These are phyloP conservation scores for Dorcus hopei DNA, from an alignment of 2,888 invertebrate species.

Conservation along the genomic window DNA sequence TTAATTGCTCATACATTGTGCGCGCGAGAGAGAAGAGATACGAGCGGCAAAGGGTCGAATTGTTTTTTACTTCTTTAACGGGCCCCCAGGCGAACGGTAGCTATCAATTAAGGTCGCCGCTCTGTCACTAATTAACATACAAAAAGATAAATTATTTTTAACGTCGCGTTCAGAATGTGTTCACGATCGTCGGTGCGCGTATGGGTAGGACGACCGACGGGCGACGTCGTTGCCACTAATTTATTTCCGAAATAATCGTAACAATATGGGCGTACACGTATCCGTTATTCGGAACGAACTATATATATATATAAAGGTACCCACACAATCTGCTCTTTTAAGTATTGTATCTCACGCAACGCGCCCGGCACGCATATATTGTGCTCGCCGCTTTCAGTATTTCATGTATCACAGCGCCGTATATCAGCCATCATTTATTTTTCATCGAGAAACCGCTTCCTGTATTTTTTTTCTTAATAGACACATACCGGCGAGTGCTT, in stretches of 20 bases:
- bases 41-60: slow-evolving; percentile 15
- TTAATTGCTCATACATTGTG: not conserved
- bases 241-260: too few relatives aligned
- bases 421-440: slow-evolving; percentile 20
- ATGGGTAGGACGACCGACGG: slow-evolving; percentile 2
- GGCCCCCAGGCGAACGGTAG: slow-evolving; percentile 17
- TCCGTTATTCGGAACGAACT: too few relatives aligned
- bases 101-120: slow-evolving; percentile 20
- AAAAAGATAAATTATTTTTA: slow-evolving; percentile 21
- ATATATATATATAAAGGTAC: not conserved
- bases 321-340: slow-evolving; percentile 8
- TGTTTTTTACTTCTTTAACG: slow-evolving; percentile 17
- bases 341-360: slow-evolving; percentile 19
- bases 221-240: not conserved
- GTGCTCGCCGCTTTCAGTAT: slow-evolving; percentile 15
- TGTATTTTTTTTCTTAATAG: slow-evolving; percentile 18
- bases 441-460: slow-evolving; percentile 21
- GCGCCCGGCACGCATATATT: slow-evolving; percentile 18
- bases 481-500: not conserved
- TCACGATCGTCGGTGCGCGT: slow-evolving; percentile 4
- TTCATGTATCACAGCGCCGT: slow-evolving; percentile 14
- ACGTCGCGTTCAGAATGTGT: slow-evolving; percentile 12
- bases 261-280: too few relatives aligned
- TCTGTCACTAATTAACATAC: slow-evolving; percentile 20
- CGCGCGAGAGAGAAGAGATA: not conserved